phyloP scores from a whole-genome alignment of 1,140 invertebrate species.

The Zophobas atratus region DNA sequence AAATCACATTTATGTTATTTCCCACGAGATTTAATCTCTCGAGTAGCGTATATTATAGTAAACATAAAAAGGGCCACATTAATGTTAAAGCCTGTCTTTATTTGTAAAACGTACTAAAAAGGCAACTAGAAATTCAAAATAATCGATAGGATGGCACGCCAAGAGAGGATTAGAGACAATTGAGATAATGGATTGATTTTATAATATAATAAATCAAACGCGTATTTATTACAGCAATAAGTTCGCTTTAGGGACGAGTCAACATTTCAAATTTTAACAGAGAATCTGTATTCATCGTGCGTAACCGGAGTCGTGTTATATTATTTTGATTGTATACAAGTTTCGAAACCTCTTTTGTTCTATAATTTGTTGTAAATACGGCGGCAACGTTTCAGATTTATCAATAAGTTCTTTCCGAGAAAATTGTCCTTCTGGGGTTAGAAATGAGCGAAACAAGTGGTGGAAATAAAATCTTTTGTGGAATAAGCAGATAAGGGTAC shows the following conservation, averaged over 20 bases:
- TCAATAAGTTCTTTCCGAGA: conserved; percentile 8
- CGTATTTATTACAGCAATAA: background rate
- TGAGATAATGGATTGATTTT: conserved; percentile 13
- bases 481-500: background rate
- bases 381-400: conserved; percentile 18
- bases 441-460: background rate
- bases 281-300: conserved; percentile 35
- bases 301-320: conserved; percentile 29
- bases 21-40: too few relatives aligned
- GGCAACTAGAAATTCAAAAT: too few relatives aligned
- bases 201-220: conserved; percentile 14
- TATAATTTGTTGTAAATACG: conserved; percentile 29
- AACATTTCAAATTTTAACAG: conserved; percentile 30
- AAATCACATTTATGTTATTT: too few relatives aligned
- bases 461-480: background rate
- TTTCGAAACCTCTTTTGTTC: conserved; percentile 22
- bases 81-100: too few relatives aligned
- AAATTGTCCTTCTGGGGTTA: background rate
- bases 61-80: too few relatives aligned
- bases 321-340: conserved; percentile 37
- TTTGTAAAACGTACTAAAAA: too few relatives aligned
- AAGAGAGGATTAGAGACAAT: background rate
- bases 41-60: too few relatives aligned
- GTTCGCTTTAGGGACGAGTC: conserved; percentile 14
- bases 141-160: background rate